Base-by-base conservation (phyloP, 2,888 invertebrate genomes). In the Spatulosminthurus flaviceps region DNA sequence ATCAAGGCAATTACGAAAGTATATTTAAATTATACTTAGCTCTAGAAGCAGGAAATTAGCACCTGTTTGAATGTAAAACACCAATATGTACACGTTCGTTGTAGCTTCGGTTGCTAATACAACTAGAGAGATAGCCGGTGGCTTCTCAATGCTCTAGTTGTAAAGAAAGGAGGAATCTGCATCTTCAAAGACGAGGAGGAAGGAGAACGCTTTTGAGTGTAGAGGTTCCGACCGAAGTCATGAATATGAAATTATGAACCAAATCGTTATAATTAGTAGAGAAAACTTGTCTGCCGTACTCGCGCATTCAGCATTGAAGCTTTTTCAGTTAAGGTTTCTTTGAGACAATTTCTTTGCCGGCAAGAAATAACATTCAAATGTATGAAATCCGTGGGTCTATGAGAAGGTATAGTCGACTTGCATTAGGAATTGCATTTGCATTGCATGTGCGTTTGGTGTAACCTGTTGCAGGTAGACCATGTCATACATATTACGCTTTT, bases 11-110 rank as follows among this genome's bases (percentile, higher is more conserved):
- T 51, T 28, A n/a, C 28, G 67, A 26, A 5, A 1, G 9, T 13
- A 29, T 70, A 34, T 42, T 29, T 34, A n/a, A 19, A n/a, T 42
- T 21, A 11, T 21, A 41, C 16, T 70, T 34, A 42, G 41, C 70
- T 34, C 41, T 22, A 24, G 43, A n/a, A 24, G 11, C 1, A 67
- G 11, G 1, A 26, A 26, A 60, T 73, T 73, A 73, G 28, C 73
- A 73, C 73, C 73, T 73, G 29, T 60, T 73, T 73, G 73, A 60
- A 24, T 73, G 60, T 60, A 60, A 26, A 19, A 34, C 21, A 41
- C 21, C 2, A 67, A 67, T 51, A n/a, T 51, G 51, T 51, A n/a
- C 13, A 22, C n/a, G n/a, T n/a, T n/a, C n/a, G n/a, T n/a, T n/a
- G n/a, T n/a, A n/a, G n/a, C n/a, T n/a, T n/a, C 29, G 21, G 21